Conservation (phyloP, 2,888 invertebrate genomes). For the Hyposoter dolosus region DNA sequence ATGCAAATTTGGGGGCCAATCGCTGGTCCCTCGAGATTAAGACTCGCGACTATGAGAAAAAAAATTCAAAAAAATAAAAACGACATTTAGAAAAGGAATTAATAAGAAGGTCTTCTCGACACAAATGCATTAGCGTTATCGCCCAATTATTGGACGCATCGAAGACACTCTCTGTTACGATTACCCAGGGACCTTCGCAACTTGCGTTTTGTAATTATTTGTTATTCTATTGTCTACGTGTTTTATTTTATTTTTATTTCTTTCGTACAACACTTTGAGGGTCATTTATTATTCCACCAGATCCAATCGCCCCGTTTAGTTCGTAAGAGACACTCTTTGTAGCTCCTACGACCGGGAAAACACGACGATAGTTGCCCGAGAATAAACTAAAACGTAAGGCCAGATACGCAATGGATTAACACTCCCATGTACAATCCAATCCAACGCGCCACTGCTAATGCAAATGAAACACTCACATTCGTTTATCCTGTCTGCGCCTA, state of each 20-base stretch:
- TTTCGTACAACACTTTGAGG: slow-evolving; percentile 71
- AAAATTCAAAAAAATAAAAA: not conserved
- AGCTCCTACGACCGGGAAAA: slow-evolving; percentile 26
- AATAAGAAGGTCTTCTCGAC: slow-evolving; percentile 31
- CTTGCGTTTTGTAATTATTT: slow-evolving; percentile 80
- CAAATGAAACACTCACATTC: slow-evolving; percentile 72
- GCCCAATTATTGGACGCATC: slow-evolving; percentile 69
- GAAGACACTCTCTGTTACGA: slow-evolving; percentile 69
- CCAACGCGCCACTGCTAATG: slow-evolving; percentile 41
- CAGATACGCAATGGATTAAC: slow-evolving; percentile 68
- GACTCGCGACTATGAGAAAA: not conserved
- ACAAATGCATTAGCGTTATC: slow-evolving; percentile 61
- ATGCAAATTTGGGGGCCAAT: slow-evolving; percentile 61
- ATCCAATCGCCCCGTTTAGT: slow-evolving; percentile 37
- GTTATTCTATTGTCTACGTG: slow-evolving; percentile 77
- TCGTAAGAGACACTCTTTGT: slow-evolving; percentile 57
- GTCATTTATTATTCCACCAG: slow-evolving; percentile 64
- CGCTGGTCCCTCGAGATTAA: slow-evolving; percentile 55
- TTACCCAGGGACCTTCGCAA: slow-evolving; percentile 66
- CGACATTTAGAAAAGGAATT: slow-evolving; percentile 8
- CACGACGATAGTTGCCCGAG: slow-evolving; percentile 2
- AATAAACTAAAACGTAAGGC: slow-evolving; percentile 60
- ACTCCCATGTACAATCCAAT: slow-evolving; percentile 32
- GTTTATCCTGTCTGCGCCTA: slow-evolving; percentile 78
- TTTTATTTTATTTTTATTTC: slow-evolving; percentile 73